These are phyloP conservation scores for Chymomyza amoena DNA, from an alignment of 2,888 invertebrate genomes.

Conservation along the genomic window DNA sequence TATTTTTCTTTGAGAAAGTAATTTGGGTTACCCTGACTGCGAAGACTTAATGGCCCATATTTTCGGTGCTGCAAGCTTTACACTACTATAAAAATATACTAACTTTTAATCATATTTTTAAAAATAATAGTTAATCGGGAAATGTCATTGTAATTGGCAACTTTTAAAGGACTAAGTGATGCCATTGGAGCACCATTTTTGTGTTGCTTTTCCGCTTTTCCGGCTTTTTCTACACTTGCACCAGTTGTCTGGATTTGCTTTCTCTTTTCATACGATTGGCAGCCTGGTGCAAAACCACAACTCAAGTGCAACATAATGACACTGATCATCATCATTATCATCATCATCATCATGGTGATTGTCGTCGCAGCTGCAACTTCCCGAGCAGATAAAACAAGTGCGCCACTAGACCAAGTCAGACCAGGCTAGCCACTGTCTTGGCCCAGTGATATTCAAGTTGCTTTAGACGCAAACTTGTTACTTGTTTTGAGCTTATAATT, in stretches of 20 bases:
- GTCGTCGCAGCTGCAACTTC: not conserved
- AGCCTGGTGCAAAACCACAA: constrained; percentile 1
- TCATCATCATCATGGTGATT: not conserved
- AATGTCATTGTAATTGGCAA: no score
- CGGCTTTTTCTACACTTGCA: constrained; percentile 22
- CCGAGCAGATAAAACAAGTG: not conserved
- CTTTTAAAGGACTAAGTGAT: not conserved
- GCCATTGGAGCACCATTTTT: not conserved
- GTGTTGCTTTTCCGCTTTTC: constrained; percentile 21
- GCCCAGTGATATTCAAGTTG: not conserved
- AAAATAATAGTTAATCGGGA: no score
- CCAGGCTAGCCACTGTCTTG: not conserved
- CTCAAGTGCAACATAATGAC: not conserved
- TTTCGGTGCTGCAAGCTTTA: no score
- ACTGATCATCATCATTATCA: not conserved
- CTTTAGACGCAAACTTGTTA: not conserved
- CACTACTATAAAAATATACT: no score
- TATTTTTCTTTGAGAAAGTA: no score
- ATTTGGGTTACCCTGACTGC: no score
- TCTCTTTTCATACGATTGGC: constrained; percentile 41
- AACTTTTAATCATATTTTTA: no score
- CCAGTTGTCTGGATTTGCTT: constrained; percentile 12
- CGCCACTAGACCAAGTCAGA: not conserved
- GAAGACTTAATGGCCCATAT: no score
- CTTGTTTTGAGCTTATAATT: not conserved